Evolutionary conservation across 2,888 invertebrate species (phyloP), one percentile per base, ranked within the genome.

Genomic region (Drosophila subsilvestris): DNA sequence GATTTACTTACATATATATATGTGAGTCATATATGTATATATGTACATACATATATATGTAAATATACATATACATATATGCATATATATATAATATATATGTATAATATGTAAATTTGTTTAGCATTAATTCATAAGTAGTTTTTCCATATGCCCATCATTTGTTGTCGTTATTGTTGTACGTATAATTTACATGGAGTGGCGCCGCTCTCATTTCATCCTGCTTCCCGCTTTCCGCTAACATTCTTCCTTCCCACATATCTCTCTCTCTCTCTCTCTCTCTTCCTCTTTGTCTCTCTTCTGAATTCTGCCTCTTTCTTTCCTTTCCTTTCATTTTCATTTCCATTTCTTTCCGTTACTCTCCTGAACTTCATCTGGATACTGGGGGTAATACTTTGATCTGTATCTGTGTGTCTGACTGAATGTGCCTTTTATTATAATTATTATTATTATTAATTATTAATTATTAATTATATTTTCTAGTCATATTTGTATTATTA

Each of bases 151-250:
- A 57, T 70, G 74, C 77, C 71, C 78, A 27, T 47, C 63, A 10
- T 63, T 65, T 63, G 22, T 50, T 29, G 27, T 63, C 42, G 62
- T 81, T 85, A 76, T 82, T 82, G 76, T 85, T 76, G 71, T 80
- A 76, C 83, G 82, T 86, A 74, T 86, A 83, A 79, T 83, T 80
- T 86, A 83, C 86, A 83, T 83, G 78, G 70, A 76, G 54, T 74
- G 62, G 62, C 55, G 54, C 50, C 55, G 63, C 80, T 71, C 49
- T 59, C 25, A n/a, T 25, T 20, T 54, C 20, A 55, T 49, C 29
- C 17, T 59, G 22, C 27, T 73, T 75, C 4, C 27, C 2, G 27
- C 27, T 43, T 43, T 60, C 22, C 22, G 49, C 49, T 51, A 55
- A 48, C 47, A 12, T 14, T 65, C 47, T 54, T 14, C 53, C n/a